phyloP scores from a whole-genome alignment of 2,888 invertebrate genomes.

The Scotopteryx bipunctaria region DNA sequence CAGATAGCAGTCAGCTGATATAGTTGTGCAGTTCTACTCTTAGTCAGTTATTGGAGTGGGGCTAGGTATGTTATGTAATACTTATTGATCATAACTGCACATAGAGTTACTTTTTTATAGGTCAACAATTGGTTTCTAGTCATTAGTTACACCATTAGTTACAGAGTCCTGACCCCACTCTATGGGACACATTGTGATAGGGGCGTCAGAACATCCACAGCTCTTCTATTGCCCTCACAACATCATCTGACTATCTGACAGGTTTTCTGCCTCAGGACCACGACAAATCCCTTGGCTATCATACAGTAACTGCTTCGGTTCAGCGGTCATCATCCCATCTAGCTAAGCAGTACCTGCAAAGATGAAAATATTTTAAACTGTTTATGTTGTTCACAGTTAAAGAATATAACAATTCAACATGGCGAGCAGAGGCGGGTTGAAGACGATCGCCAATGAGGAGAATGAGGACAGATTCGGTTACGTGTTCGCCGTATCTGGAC shows the following conservation, averaged over 20 bases:
- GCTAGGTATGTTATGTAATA: slow-evolving; percentile 34
- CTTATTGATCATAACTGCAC: background rate
- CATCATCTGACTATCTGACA: too few species aligned
- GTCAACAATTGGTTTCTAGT: too few species aligned
- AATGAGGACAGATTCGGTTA: slow-evolving; percentile 95
- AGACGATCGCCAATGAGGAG: slow-evolving; percentile 91
- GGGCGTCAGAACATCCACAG: too few species aligned
- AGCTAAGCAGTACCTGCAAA: background rate
- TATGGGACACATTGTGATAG: too few species aligned
- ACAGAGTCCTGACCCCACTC: too few species aligned
- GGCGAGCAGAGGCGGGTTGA: slow-evolving; percentile 82
- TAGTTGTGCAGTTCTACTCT: slow-evolving; percentile 3
- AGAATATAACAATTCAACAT: slow-evolving; percentile 79
- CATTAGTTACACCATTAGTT: too few species aligned
- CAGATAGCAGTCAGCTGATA: slow-evolving; percentile 53
- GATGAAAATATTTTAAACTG: background rate
- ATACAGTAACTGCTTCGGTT: too few species aligned
- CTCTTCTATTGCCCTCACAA: too few species aligned
- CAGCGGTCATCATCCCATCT: too few species aligned
- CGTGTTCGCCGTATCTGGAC: slow-evolving; percentile 98
- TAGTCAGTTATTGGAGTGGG: slow-evolving; percentile 27
- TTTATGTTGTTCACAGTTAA: slow-evolving; percentile 41
- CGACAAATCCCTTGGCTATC: too few species aligned
- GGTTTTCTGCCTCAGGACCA: too few species aligned
- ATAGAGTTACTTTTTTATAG: too few species aligned